Evolutionary conservation across 2,113 vertebrate genomes (phyloP).

Genomic region (Ophiodon elongatus): DNA sequence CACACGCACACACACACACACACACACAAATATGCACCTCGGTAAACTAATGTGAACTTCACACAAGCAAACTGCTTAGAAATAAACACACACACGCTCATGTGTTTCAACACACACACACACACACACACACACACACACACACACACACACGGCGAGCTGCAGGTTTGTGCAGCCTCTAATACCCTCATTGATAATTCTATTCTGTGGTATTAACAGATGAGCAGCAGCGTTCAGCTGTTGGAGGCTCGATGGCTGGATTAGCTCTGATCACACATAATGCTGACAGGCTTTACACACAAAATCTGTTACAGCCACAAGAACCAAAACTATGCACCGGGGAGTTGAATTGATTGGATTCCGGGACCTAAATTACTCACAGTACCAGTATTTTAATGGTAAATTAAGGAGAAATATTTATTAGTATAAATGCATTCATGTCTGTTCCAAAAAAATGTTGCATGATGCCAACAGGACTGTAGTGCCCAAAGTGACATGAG

Average conservation of each 20-base stretch:
- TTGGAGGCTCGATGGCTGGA: constrained; percentile 70
- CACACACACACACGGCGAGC: constrained; percentile 11
- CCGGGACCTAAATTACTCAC: not conserved
- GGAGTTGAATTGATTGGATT: constrained; percentile 43
- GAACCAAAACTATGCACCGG: constrained; percentile 37
- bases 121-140: constrained; percentile 11
- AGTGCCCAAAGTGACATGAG: not conserved
- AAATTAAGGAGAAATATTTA: not conserved
- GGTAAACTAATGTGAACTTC: constrained; percentile 3
- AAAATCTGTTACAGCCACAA: constrained; percentile 57
- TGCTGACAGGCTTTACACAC: constrained; percentile 67
- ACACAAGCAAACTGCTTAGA: not conserved
- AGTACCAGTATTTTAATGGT: not conserved
- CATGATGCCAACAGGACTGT: not conserved
- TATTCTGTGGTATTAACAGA: constrained; percentile 68
- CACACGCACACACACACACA: not conserved
- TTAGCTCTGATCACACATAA: constrained; percentile 75
- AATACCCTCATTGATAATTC: constrained; percentile 72
- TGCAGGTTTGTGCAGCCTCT: constrained; percentile 49
- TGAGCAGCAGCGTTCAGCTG: constrained; percentile 65
- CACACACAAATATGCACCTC: not conserved
- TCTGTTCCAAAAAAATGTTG: not conserved
- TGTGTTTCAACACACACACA: constrained; percentile 10
- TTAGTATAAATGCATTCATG: not conserved
- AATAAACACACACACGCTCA: constrained; percentile 2